A percentile compares a stretch with the other conserved stretches of the same genome.
phyloP scores from a whole-genome alignment of 2,113 vertebrate genomes.

The Oophaga pumilio region DNA sequence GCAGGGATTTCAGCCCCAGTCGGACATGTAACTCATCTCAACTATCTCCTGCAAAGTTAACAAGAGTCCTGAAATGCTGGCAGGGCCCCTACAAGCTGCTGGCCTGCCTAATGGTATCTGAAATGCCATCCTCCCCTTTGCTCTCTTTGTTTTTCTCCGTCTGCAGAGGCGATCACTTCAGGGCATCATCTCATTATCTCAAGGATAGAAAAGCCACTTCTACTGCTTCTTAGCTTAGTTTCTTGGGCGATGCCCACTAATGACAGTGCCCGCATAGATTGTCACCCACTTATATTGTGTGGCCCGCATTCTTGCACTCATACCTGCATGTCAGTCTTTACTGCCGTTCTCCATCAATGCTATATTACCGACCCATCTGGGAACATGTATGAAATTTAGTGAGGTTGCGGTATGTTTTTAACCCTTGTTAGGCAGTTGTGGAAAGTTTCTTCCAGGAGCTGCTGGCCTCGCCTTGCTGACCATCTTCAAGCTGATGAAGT shows the following conservation, averaged over 20 bases:
- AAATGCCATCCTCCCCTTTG: background rate
- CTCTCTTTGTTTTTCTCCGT: background rate
- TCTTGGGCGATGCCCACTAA: too few species aligned
- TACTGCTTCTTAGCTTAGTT: too few species aligned
- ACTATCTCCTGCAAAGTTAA: conserved; percentile 19
- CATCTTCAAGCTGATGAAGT: background rate
- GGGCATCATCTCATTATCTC: background rate
- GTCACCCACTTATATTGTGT: too few species aligned
- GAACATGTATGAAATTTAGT: too few species aligned
- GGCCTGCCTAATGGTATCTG: background rate
- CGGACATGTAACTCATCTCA: conserved; percentile 40
- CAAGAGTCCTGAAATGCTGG: conserved; percentile 26
- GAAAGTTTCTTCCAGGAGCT: background rate
- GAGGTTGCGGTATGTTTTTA: background rate
- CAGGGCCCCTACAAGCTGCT: background rate
- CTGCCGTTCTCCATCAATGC: background rate
- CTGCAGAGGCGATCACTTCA: background rate
- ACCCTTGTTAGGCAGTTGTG: background rate
- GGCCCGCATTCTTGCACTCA: too few species aligned
- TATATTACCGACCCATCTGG: too few species aligned
- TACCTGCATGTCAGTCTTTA: background rate
- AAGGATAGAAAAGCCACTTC: too few species aligned
- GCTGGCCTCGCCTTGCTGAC: background rate
- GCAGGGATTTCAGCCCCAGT: background rate
- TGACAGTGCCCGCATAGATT: too few species aligned